A percentile compares a stretch with the other conserved stretches of the same genome.
phyloP scores from a whole-genome alignment of 23 tunicate genomes.

The Halocynthia roretzi region DNA sequence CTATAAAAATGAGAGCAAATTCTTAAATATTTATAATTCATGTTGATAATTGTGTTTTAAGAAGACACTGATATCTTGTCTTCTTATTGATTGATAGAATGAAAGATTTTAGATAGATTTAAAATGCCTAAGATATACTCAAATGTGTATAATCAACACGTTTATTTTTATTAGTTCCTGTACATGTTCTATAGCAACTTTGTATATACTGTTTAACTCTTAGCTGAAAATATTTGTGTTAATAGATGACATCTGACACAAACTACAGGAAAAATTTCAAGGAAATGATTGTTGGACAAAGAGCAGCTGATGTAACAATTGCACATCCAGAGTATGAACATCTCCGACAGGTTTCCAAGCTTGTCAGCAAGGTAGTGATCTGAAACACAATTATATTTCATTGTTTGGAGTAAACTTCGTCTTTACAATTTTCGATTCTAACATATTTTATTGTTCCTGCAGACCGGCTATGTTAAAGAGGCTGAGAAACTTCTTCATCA shows the following conservation, averaged over 20 bases:
- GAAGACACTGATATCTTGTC: too few species aligned
- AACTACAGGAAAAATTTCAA: conserved; percentile 38
- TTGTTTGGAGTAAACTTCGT: not conserved
- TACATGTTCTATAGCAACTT: too few species aligned
- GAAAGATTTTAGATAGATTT: too few species aligned
- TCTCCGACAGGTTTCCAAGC: conserved; percentile 42
- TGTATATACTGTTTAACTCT: too few species aligned
- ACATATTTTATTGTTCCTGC: not conserved
- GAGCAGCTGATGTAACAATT: conserved; percentile 58
- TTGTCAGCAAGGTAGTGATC: conserved; percentile 67
- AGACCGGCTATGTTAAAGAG: conserved; percentile 72
- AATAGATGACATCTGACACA: conserved; percentile 8
- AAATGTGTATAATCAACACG: too few species aligned
- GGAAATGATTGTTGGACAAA: conserved; percentile 59
- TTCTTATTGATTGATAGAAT: too few species aligned
- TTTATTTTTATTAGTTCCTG: too few species aligned
- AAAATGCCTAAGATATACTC: too few species aligned
- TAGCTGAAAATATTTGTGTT: not conserved
- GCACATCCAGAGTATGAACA: conserved; percentile 92
- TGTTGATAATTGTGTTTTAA: too few species aligned
- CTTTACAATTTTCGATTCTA: not conserved
- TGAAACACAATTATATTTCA: not conserved
- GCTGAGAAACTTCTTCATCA: conserved; percentile 69
- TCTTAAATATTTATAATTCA: too few species aligned
- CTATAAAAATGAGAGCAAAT: too few species aligned